A percentile compares a stretch with the other conserved stretches of the same genome.
These are phyloP conservation scores for Magallana angulata DNA, from an alignment of 1,140 invertebrate genomes.

Conservation along the genomic window DNA sequence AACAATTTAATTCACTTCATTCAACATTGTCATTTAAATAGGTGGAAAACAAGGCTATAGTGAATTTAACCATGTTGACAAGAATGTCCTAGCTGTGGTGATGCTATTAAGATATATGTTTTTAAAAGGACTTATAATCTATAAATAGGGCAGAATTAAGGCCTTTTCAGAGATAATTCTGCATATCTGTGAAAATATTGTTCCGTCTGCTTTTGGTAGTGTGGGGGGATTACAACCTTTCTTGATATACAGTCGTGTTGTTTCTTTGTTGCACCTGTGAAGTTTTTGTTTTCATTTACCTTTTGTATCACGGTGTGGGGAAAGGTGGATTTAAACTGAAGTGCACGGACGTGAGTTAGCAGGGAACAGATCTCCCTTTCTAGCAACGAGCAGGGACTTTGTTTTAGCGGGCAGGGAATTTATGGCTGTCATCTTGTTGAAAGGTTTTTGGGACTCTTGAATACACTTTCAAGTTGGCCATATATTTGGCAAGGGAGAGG, in stretches of 20 bases:
- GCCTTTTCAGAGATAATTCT: conserved; percentile 21
- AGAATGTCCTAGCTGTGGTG: neutral
- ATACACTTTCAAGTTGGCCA: neutral
- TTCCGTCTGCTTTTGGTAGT: neutral
- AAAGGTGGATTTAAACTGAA: conserved; percentile 36
- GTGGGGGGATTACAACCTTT: neutral
- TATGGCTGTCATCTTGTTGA: neutral
- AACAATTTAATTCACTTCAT: neutral
- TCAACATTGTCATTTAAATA: conserved; percentile 11
- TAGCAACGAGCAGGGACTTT: neutral
- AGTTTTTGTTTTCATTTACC: conserved; percentile 17
- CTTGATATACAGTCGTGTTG: neutral
- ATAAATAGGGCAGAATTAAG: conserved; percentile 4
- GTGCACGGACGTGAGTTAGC: conserved; percentile 17
- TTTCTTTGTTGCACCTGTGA: conserved; percentile 23
- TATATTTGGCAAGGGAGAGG: neutral
- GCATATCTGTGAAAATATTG: conserved; percentile 16
- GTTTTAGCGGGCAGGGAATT: conserved; percentile 14
- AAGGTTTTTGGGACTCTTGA: neutral
- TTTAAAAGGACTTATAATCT: conserved; percentile 7
- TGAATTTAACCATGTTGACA: conserved; percentile 1
- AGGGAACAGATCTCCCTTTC: neutral
- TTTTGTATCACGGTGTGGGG: neutral
- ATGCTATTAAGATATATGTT: conserved; percentile 16
- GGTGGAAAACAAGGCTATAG: neutral